Conservation (phyloP, 1,140 invertebrate genomes). For the Ips nitidus region DNA sequence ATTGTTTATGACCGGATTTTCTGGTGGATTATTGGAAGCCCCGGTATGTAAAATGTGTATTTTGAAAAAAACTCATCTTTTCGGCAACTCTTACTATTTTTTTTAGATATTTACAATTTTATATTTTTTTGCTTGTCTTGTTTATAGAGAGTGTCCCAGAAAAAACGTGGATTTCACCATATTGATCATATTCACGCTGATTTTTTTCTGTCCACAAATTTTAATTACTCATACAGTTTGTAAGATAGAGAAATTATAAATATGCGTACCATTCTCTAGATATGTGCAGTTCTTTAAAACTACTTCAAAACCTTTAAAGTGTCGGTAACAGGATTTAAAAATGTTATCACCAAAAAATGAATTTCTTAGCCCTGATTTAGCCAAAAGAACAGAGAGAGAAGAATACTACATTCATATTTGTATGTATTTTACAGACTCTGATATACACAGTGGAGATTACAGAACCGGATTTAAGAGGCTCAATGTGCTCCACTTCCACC, state of each 20-base stretch:
- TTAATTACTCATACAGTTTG: too few species aligned
- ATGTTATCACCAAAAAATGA: background rate
- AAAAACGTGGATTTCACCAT: too few species aligned
- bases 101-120: too few species aligned
- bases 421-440: conserved; percentile 58
- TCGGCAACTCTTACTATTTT: too few species aligned
- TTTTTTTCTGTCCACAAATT: too few species aligned
- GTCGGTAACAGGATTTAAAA: background rate
- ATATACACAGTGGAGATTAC: conserved; percentile 81
- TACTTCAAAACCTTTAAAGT: too few species aligned
- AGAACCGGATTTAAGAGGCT: conserved; percentile 71
- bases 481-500: conserved; percentile 70
- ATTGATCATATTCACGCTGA: background rate
- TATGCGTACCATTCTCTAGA: too few species aligned
- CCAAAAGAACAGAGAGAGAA: background rate
- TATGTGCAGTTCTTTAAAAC: too few species aligned
- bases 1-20: conserved; percentile 67
- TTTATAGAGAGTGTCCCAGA: too few species aligned
- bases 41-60: conserved; percentile 60
- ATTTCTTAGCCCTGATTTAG: background rate
- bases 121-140: too few species aligned
- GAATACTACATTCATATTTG: background rate
- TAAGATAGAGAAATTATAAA: too few species aligned
- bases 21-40: conserved; percentile 74
- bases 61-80: background rate